These are phyloP conservation scores for Balaeniceps rex DNA, from an alignment of 2,113 vertebrate species.

Conservation along the genomic window DNA sequence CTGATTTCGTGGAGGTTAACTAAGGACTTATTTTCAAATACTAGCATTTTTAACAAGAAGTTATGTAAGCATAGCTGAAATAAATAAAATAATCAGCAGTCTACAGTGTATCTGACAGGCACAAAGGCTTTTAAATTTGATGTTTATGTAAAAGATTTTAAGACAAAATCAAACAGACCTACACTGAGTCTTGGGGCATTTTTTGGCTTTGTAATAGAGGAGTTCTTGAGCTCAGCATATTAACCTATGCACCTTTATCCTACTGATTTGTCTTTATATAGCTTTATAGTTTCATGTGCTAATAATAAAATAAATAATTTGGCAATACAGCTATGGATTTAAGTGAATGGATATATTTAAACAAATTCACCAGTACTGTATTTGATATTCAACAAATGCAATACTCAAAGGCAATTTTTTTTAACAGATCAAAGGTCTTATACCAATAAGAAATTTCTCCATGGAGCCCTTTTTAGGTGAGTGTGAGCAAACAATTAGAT, in stretches of 20 bases:
- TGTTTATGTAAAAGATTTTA: background rate
- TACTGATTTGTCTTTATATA: background rate
- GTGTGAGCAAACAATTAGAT: background rate
- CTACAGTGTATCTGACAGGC: background rate
- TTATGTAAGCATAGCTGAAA: background rate
- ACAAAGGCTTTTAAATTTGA: background rate
- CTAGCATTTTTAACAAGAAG: background rate
- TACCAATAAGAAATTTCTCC: background rate
- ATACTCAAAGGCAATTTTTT: background rate
- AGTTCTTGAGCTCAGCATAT: background rate
- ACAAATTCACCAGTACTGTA: background rate
- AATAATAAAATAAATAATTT: background rate
- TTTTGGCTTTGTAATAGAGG: background rate
- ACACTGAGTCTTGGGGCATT: accelerated
- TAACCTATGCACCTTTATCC: background rate
- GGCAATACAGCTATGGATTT: background rate
- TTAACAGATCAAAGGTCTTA: background rate
- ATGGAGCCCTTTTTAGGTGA: background rate
- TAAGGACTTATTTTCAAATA: background rate
- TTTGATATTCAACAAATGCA: background rate
- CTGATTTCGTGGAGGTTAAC: background rate
- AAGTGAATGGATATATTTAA: background rate
- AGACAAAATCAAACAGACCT: background rate
- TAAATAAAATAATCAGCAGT: background rate
- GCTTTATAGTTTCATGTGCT: background rate